phyloP scores from a whole-genome alignment of 2,113 vertebrate species.

The Protobothrops flavoviridis region DNA sequence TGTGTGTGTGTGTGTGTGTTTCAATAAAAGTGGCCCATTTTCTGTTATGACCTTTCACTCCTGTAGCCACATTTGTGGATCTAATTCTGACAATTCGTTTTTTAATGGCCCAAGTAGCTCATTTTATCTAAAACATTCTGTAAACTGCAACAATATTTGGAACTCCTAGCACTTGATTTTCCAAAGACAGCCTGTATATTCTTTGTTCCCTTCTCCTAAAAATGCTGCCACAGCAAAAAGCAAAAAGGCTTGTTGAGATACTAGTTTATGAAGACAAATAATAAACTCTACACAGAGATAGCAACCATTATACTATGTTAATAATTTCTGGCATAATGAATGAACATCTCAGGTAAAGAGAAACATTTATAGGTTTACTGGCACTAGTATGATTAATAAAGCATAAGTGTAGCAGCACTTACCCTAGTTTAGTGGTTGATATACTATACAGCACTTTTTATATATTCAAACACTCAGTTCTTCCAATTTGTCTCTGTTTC shows the following conservation, averaged over 20 bases:
- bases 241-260: slow-evolving; percentile 18
- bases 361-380: slow-evolving; percentile 53
- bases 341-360: slow-evolving; percentile 41
- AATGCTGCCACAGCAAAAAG: not conserved
- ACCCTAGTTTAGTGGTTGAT: slow-evolving; percentile 38
- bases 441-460: slow-evolving; percentile 14
- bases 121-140: slow-evolving; percentile 1
- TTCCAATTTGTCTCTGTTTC: not conserved
- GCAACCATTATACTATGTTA: slow-evolving; percentile 43
- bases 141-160: slow-evolving; percentile 2
- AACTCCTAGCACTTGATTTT: not conserved
- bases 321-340: slow-evolving; percentile 52
- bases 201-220: not conserved
- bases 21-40: not conserved
- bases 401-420: not conserved
- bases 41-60: not conserved
- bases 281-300: slow-evolving; percentile 47
- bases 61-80: not conserved
- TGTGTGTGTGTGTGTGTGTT: not conserved
- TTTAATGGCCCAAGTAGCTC: not conserved
- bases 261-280: slow-evolving; percentile 26
- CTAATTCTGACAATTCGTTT: not conserved
- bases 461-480: not conserved
- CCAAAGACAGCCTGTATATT: not conserved
- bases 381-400: slow-evolving; percentile 54